Percentiles rank a stretch among this genome's conserved stretches.
Evolutionary conservation across 2,888 invertebrate genomes (phyloP).

Genomic region (Stenotaenia linearis): DNA sequence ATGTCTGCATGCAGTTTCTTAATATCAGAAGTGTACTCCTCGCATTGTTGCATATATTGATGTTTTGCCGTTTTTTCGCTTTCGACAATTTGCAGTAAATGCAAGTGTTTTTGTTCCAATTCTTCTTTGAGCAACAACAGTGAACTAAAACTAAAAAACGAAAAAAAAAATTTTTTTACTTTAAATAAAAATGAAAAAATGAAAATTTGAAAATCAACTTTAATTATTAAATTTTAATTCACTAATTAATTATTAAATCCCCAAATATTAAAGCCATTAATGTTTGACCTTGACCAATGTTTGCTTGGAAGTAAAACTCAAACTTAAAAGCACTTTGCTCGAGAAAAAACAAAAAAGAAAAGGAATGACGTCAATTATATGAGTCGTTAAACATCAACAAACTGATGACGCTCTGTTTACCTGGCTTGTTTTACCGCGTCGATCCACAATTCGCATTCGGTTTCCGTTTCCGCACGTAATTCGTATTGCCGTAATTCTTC

Average conservation of each 20-base stretch:
- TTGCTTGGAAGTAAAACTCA: no score
- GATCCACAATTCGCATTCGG: conserved; percentile 84
- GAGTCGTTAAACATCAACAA: neutral
- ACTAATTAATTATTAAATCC: no score
- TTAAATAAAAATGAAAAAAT: no score
- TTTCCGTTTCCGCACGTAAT: conserved; percentile 72
- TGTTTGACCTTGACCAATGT: no score
- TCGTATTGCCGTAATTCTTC: conserved; percentile 85
- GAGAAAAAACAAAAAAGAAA: no score
- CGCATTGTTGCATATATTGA: conserved; percentile 89
- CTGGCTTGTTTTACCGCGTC: conserved; percentile 48
- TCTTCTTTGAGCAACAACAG: conserved; percentile 81
- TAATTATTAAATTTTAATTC: no score
- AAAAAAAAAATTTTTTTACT: neutral
- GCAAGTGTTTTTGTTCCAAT: conserved; percentile 84
- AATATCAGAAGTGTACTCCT: conserved; percentile 79
- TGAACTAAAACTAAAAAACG: conserved; percentile 71
- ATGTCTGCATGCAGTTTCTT: conserved; percentile 80
- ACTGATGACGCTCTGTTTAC: neutral
- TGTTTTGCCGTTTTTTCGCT: conserved; percentile 87
- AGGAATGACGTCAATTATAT: no score
- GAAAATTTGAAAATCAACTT: neutral
- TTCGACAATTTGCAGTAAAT: conserved; percentile 76
- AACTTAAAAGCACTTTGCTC: no score
- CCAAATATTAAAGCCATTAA: no score